Base-by-base conservation (phyloP, 2,113 vertebrate species). In the Grantiella picta region DNA sequence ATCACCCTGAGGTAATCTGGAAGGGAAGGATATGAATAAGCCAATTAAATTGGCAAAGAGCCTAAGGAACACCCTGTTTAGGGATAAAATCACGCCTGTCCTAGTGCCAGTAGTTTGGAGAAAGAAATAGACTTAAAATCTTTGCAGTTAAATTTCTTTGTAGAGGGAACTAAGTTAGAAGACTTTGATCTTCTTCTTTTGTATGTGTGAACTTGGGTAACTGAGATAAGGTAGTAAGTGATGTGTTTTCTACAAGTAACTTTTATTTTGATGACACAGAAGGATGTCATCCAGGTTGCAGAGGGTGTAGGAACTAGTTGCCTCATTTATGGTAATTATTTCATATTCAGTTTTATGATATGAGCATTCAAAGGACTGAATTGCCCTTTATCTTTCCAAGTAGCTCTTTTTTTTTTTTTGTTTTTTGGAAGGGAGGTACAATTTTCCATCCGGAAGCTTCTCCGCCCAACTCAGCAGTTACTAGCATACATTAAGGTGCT, bases 11-110 rank as follows among this genome's bases (percentile, higher is more conserved):
- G 96, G 97, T 97, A 97, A 97, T 92, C 85, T 90, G 82, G 90
- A 92, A 94, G 95, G 86, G 90, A 97, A 98, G 97, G 97, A 98
- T 97, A 94, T 96, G 95, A 97, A 93, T 96, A 95, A 97, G 94
- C 95, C 96, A 97, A 97, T 92, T 95, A 92, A 71, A 44, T 20
- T 97, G 97, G 97, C 92, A 69, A 65, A 45, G 86, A 93, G 96
- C 97, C 95, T 24, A 42, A 95, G 96, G 93, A 97, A 97, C 96
- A 96, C 97, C 97, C 97, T 96, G 93, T 96, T 97, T 78, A 78
- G 94, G 95, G 84, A 96, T 95, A 94, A 96, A 94, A 95, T 95
- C 96, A 89, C 19, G 82, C 89, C 82, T 94, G 23, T 84, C 64
- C 54, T 77, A 76, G 21, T 97, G 94, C 95, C 95, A 97, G 79